Percentiles rank a stretch among this genome's conserved stretches.
Evolutionary conservation across 2,888 invertebrate species (phyloP).

Genomic region (Volucella inanis): DNA sequence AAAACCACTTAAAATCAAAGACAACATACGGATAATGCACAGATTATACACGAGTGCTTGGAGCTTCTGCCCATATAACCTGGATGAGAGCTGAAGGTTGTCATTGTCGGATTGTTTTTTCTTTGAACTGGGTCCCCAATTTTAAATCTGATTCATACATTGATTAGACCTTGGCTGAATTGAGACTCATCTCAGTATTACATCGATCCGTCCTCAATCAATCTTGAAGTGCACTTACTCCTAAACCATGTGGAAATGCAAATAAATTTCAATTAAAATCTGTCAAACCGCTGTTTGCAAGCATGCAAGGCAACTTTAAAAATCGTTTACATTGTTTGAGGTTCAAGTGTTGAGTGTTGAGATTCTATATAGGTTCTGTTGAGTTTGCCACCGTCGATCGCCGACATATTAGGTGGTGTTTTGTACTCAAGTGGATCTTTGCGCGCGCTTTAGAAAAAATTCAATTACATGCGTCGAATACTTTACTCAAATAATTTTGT

Average conservation of each 20-base stretch:
- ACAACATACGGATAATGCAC: background rate
- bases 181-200: background rate
- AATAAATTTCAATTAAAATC: slow-evolving; percentile 20
- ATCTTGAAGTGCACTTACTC: background rate
- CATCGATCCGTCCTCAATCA: background rate
- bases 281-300: slow-evolving; percentile 33
- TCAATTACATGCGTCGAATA: slow-evolving; percentile 25
- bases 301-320: slow-evolving; percentile 22
- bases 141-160: slow-evolving; percentile 3
- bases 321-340: slow-evolving; percentile 32
- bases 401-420: background rate
- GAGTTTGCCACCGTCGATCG: background rate
- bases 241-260: background rate
- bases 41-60: background rate
- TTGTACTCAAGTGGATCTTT: slow-evolving; percentile 30
- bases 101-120: background rate
- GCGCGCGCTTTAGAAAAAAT: slow-evolving; percentile 26
- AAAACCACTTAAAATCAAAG: slow-evolving; percentile 36
- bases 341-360: background rate
- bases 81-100: background rate
- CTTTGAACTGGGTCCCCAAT: background rate
- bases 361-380: background rate
- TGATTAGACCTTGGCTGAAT: slow-evolving; percentile 21
- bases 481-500: background rate
- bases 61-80: background rate